phyloP scores from a whole-genome alignment of 2,888 invertebrate genomes.

The Lapara coniferarum region DNA sequence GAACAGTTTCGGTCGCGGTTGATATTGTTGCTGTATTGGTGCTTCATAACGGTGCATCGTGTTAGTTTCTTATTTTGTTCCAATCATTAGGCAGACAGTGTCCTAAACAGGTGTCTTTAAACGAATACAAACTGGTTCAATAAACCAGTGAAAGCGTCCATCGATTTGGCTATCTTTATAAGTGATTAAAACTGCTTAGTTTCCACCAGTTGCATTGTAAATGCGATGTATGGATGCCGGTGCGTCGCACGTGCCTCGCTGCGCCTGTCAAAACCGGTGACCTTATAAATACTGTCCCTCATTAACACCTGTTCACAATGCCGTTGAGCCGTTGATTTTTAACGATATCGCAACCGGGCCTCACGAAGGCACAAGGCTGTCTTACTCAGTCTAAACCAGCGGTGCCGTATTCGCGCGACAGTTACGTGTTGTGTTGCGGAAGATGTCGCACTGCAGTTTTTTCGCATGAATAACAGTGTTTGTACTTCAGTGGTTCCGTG shows the following conservation, averaged over 20 bases:
- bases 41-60: slow-evolving; percentile 13
- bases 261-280: not conserved
- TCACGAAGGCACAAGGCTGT: slow-evolving; percentile 34
- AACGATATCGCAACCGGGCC: slow-evolving; percentile 39
- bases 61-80: slow-evolving; percentile 20
- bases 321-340: slow-evolving; percentile 38
- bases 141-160: slow-evolving; percentile 11
- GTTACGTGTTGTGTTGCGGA: slow-evolving; percentile 53
- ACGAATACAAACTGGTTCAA: slow-evolving; percentile 13
- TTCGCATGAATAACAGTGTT: slow-evolving; percentile 43
- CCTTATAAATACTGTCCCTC: slow-evolving; percentile 40
- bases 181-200: too few relatives aligned
- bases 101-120: slow-evolving; percentile 2
- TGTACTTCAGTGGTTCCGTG: slow-evolving; percentile 46
- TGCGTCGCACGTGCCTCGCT: slow-evolving; percentile 2
- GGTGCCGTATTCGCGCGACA: slow-evolving; percentile 47
- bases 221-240: not conserved
- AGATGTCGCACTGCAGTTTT: slow-evolving; percentile 41
- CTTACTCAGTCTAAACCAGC: slow-evolving; percentile 37
- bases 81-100: slow-evolving; percentile 7
- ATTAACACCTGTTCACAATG: slow-evolving; percentile 48
- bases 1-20: not conserved
- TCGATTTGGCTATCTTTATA: not conserved
- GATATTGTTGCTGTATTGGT: not conserved
- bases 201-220: not conserved